phyloP scores from a whole-genome alignment of 2,888 invertebrate species.

The Brenthis hecate region DNA sequence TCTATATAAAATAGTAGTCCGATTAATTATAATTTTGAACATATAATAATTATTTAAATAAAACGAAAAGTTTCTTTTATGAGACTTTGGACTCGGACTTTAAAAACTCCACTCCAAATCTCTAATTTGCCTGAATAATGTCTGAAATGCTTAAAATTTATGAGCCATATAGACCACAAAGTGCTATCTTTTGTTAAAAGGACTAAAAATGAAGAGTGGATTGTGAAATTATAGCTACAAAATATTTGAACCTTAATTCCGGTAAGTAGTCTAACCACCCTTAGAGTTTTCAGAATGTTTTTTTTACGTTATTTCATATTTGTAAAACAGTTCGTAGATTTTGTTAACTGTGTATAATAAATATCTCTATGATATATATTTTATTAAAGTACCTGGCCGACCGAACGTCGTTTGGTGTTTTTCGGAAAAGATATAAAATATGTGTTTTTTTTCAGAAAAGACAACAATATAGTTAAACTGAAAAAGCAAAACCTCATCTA shows the following conservation, averaged over 20 bases:
- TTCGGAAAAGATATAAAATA: too few species aligned
- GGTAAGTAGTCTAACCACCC: slow-evolving; percentile 13
- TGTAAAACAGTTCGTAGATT: not conserved
- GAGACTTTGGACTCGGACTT: not conserved
- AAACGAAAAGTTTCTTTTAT: slow-evolving; percentile 7
- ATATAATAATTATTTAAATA: not conserved
- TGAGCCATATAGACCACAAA: slow-evolving; percentile 28
- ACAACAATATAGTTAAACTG: too few species aligned
- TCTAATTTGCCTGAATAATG: slow-evolving; percentile 27
- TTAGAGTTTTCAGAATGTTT: not conserved
- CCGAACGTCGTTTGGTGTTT: too few species aligned
- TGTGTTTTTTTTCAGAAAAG: too few species aligned
- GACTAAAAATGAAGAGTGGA: slow-evolving; percentile 27
- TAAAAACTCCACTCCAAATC: slow-evolving; percentile 13
- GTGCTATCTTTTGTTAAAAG: slow-evolving; percentile 32
- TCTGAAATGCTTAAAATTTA: slow-evolving; percentile 30
- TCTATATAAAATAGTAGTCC: too few species aligned
- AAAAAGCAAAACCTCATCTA: too few species aligned
- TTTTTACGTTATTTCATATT: not conserved
- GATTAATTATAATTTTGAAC: too few species aligned
- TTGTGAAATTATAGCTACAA: slow-evolving; percentile 20
- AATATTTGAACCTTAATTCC: slow-evolving; percentile 24
- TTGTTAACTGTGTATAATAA: too few species aligned
- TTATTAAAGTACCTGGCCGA: too few species aligned
- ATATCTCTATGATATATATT: too few species aligned